Percentiles rank a stretch among this genome's conserved stretches.
These are phyloP conservation scores for Drosophila sproati DNA, from an alignment of 1,140 invertebrate genomes.

Conservation along the genomic window DNA sequence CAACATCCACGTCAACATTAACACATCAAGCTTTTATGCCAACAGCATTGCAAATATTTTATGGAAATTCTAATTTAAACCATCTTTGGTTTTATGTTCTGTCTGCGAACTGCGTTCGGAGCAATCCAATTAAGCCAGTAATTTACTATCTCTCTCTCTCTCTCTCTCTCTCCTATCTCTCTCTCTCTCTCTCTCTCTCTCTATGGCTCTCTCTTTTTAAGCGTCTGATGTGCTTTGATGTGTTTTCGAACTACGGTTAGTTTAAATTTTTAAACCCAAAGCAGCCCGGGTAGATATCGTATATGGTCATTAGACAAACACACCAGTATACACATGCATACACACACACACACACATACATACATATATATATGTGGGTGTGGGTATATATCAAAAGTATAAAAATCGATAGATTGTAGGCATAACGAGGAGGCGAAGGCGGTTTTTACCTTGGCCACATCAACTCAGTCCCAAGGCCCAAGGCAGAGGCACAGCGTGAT, in stretches of 20 bases:
- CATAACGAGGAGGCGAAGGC: conserved; percentile 56
- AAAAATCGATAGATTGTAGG: conserved; percentile 74
- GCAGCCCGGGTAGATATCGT: conserved; percentile 28
- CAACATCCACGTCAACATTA: conserved; percentile 43
- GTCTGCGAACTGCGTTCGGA: conserved; percentile 15
- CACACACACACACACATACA: conserved; percentile 36
- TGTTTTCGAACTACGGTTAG: conserved; percentile 48
- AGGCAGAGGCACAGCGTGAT: conserved; percentile 68
- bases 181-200: too few relatives aligned
- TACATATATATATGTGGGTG: conserved; percentile 1
- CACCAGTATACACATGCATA: conserved; percentile 26
- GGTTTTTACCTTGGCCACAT: conserved; percentile 69
- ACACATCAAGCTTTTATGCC: conserved; percentile 41
- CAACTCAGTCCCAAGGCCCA: conserved; percentile 26
- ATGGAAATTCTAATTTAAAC: conserved; percentile 67
- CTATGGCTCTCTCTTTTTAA: background rate
- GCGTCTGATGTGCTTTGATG: conserved; percentile 16
- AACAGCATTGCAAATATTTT: conserved; percentile 55
- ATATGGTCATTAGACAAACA: conserved; percentile 45
- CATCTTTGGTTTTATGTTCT: conserved; percentile 20
- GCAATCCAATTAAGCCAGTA: conserved; percentile 68
- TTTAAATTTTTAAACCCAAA: conserved; percentile 43
- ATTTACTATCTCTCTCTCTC: background rate
- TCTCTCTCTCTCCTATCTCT: too few relatives aligned
- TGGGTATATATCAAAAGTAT: conserved; percentile 31